These are phyloP conservation scores for Byasa hedistus DNA, from an alignment of 2,888 invertebrate species.

Conservation along the genomic window DNA sequence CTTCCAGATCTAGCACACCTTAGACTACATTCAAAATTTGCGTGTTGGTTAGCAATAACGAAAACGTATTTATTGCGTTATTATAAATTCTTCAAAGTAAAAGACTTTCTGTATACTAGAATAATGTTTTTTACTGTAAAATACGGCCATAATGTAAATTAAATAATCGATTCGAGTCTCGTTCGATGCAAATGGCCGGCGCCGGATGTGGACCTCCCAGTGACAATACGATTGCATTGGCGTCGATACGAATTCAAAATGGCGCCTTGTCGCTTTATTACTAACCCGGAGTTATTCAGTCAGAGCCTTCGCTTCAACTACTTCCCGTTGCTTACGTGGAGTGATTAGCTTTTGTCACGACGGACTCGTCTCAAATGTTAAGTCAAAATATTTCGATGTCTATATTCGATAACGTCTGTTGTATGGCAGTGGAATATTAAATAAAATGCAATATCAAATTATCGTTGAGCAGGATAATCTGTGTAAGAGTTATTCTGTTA, in stretches of 20 bases:
- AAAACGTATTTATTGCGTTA: too few species aligned
- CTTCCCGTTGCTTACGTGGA: slow-evolving; percentile 60
- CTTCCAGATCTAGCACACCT: too few species aligned
- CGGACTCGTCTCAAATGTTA: slow-evolving; percentile 28
- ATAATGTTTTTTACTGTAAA: slow-evolving; percentile 24
- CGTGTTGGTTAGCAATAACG: too few species aligned
- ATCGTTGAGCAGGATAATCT: too few species aligned
- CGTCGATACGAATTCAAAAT: slow-evolving; percentile 71
- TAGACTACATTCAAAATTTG: too few species aligned
- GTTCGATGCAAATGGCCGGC: slow-evolving; percentile 76
- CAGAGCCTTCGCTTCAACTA: slow-evolving; percentile 53
- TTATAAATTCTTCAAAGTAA: slow-evolving; percentile 1
- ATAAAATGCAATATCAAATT: not conserved
- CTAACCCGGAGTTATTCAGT: slow-evolving; percentile 47
- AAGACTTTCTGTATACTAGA: not conserved
- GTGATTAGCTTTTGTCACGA: slow-evolving; percentile 52
- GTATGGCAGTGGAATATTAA: not conserved
- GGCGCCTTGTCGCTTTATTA: slow-evolving; percentile 71
- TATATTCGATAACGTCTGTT: not conserved
- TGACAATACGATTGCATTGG: slow-evolving; percentile 61
- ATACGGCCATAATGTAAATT: slow-evolving; percentile 40
- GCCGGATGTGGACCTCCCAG: slow-evolving; percentile 78
- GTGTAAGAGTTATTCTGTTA: too few species aligned
- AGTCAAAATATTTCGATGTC: slow-evolving; percentile 9
- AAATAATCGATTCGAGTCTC: slow-evolving; percentile 66